phyloP scores from a whole-genome alignment of 2,113 vertebrate species.

The Melanerpes aurifrons region DNA sequence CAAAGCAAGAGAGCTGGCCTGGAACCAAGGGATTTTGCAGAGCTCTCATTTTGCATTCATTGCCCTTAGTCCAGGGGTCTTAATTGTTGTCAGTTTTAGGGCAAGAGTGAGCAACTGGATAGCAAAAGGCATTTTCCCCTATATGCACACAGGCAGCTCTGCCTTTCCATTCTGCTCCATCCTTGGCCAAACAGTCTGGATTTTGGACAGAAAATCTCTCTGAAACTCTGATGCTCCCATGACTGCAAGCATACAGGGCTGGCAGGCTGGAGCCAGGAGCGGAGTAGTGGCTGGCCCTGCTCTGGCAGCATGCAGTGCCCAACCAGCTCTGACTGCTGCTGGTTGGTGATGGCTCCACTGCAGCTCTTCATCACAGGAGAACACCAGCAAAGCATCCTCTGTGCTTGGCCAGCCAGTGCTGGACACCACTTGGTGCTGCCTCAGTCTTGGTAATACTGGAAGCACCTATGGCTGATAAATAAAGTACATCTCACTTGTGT shows the following conservation, averaged over 20 bases:
- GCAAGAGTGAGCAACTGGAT: background rate
- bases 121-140: background rate
- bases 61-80: conserved; percentile 11
- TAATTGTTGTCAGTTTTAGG: conserved; percentile 26
- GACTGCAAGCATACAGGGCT: background rate
- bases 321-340: background rate
- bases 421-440: background rate
- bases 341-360: background rate
- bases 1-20: conserved; percentile 54
- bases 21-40: conserved; percentile 50
- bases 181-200: background rate
- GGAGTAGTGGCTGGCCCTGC: background rate
- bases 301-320: rapidly evolving
- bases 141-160: background rate
- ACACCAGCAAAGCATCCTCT: background rate
- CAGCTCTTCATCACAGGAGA: background rate
- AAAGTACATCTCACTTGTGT: background rate
- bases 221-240: background rate
- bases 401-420: rapidly evolving
- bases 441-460: background rate
- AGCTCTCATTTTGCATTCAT: conserved; percentile 61
- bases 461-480: background rate
- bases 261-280: background rate
- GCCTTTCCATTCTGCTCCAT: background rate
- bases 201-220: background rate